Base-by-base conservation (phyloP, 2,888 invertebrate species). In the Choreutis nemorana region DNA sequence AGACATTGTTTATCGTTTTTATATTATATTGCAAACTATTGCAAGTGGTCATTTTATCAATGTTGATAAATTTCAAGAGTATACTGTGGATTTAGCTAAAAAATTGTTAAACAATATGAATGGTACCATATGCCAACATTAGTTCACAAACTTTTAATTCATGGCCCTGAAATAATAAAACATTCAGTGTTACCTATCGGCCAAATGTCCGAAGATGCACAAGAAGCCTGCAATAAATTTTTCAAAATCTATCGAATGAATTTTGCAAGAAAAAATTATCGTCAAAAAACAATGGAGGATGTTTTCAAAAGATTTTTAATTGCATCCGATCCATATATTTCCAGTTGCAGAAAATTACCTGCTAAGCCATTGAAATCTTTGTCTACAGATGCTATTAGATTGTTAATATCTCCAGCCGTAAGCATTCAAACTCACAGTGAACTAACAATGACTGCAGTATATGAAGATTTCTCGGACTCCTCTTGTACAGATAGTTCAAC, bases 41-140 rank as follows among this genome's bases (percentile, higher is more conserved):
- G 24, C 36, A 11, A 26, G 33, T 31, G 42, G 39, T 16, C 25
- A 39, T 31, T 32, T 16, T 26, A 31, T 40, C 11, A 25, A 42
- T 28, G 22, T 30, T 14, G 34, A 39, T 12, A 30, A 15, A 34
- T 39, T 41, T 21, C 8, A 23, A 13, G 14, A 24, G 8, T 43
- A 31, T 32, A 14, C 32, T 14, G 16, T 25, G 9, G 26, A 32
- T 9, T 40, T 37, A 20, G 43, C 43, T 14, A 28, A 24, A 33
- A 29, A 11, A 37, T 26, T 31, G 35, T 44, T 18, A 25, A 33
- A 25, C 14, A 29, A 28, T 45, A 45, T 26, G 22, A 33, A 10
- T 45, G 44, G 41, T 41, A 44, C 26, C 12, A 23, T 28, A 43
- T 44, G 36, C 40, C 40, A 23, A 28, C 39, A 15, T 32, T 33